Evolutionary conservation across 2,113 vertebrate species (phyloP).

Genomic region (Sylvietta virens): DNA sequence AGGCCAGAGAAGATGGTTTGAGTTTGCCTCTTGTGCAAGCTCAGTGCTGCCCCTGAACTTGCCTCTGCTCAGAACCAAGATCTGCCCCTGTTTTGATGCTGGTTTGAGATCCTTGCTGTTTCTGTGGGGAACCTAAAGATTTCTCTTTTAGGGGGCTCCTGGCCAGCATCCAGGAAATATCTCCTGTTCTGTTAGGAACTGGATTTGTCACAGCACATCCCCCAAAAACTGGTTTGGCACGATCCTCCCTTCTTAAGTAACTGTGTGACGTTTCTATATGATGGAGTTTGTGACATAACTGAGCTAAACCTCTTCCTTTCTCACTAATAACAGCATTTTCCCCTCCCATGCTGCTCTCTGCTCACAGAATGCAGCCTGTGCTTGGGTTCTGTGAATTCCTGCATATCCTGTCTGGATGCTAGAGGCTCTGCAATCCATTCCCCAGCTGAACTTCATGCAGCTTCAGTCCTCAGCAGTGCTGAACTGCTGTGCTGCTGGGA

Average conservation of each 20-base stretch:
- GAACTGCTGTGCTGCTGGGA: not conserved
- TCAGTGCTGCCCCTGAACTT: not conserved
- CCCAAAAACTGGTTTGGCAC: not conserved
- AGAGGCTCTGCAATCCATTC: accelerated
- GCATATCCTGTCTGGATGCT: not conserved
- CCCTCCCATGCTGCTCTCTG: accelerated
- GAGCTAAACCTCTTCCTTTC: not conserved
- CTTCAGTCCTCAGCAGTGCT: not conserved
- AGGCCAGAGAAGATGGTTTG: not conserved
- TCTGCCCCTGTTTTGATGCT: not conserved
- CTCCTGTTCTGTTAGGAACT: not conserved
- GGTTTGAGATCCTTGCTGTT: not conserved
- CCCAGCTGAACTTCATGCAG: not conserved
- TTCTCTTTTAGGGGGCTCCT: not conserved
- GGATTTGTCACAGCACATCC: not conserved
- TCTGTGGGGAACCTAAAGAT: not conserved
- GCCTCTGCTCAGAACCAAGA: not conserved
- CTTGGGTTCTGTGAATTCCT: not conserved
- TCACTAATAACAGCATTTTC: not conserved
- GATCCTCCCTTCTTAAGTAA: not conserved
- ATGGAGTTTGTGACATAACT: not conserved
- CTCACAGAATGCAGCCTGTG: accelerated
- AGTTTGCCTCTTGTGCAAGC: not conserved
- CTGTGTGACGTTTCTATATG: accelerated
- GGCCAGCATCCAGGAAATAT: not conserved